Evolutionary conservation across 2,113 vertebrate species (phyloP).

Genomic region (Odocoileus hemionus): DNA sequence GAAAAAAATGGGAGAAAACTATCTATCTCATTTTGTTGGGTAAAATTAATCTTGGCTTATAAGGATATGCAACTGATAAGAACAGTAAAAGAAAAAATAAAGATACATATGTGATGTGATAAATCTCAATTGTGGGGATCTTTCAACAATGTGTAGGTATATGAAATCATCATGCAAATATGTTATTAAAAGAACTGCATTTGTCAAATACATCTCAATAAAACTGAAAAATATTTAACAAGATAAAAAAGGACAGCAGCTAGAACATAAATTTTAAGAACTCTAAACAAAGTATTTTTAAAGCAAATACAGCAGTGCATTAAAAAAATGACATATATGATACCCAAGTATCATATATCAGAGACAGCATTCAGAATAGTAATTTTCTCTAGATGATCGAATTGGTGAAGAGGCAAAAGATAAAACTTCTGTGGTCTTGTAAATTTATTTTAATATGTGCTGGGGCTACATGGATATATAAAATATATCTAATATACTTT

Average conservation of each 20-base stretch:
- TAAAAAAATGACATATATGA: not conserved
- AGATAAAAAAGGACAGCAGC: not conserved
- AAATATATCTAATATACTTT: not conserved
- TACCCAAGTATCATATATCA: not conserved
- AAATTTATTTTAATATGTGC: not conserved
- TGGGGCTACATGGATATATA: not conserved
- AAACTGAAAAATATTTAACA: not conserved
- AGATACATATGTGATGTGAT: not conserved
- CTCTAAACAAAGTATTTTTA: not conserved
- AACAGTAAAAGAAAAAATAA: not conserved
- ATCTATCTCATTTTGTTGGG: not conserved
- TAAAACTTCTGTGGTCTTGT: not conserved
- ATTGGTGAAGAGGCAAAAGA: not conserved
- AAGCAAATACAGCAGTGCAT: not conserved
- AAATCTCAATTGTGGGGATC: not conserved
- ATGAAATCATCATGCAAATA: not conserved
- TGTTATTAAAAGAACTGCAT: not conserved
- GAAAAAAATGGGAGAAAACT: not conserved
- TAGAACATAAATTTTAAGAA: not conserved
- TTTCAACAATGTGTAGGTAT: not conserved
- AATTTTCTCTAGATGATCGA: not conserved
- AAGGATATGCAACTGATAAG: not conserved
- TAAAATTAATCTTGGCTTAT: not conserved
- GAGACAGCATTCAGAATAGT: not conserved
- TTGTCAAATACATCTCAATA: not conserved